Percentiles rank a stretch among this genome's conserved stretches.
Conservation (phyloP, 2,797 vertebrate species). For the Leptatherina wallacei region DNA sequence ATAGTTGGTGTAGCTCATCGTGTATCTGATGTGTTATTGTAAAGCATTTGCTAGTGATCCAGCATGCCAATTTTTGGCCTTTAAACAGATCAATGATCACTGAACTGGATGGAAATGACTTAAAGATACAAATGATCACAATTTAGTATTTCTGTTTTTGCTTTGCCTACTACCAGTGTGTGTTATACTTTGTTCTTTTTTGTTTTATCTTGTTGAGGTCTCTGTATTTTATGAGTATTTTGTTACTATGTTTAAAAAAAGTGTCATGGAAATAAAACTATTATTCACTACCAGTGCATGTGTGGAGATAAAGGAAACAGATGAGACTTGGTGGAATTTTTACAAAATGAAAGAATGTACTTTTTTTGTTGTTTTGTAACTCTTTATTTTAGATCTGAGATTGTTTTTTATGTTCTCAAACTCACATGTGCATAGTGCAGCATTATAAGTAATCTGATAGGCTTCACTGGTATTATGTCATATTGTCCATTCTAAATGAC, state of each 20-base stretch:
- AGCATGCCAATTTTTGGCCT: constrained; percentile 10
- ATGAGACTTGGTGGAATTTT: too few species aligned
- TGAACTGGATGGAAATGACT: not conserved
- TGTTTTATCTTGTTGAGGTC: constrained; percentile 12
- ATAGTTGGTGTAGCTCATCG: constrained; percentile 3
- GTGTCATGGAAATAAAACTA: constrained; percentile 52
- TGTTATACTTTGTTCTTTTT: not conserved
- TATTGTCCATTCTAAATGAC: not conserved
- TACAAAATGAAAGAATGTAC: too few species aligned
- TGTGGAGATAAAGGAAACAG: not conserved
- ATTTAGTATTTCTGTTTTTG: not conserved
- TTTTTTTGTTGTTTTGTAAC: too few species aligned
- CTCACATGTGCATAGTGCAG: too few species aligned
- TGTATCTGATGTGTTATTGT: constrained; percentile 5
- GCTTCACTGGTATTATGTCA: not conserved
- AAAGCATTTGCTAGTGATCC: not conserved
- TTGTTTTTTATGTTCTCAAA: too few species aligned
- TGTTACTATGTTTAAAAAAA: constrained; percentile 41
- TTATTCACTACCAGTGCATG: constrained; percentile 9
- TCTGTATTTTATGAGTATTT: constrained; percentile 30
- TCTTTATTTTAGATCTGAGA: too few species aligned
- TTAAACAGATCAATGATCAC: not conserved
- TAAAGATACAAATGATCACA: not conserved
- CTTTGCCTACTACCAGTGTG: not conserved
- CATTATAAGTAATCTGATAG: not conserved